phyloP scores from a whole-genome alignment of 2,113 vertebrate genomes.

The Ictalurus furcatus region DNA sequence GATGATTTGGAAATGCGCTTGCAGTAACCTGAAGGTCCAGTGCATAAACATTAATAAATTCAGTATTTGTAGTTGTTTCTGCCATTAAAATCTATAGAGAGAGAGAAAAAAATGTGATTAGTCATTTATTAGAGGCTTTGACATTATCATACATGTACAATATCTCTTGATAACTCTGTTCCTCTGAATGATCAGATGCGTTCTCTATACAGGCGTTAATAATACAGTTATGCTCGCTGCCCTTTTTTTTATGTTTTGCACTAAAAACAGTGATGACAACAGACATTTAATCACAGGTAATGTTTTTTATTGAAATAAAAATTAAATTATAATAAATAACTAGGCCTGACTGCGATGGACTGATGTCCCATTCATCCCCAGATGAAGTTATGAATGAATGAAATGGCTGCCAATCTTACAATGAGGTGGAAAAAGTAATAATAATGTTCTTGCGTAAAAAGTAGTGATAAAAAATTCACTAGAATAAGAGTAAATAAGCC shows the following conservation, averaged over 20 bases:
- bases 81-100: background rate
- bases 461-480: background rate
- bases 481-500: background rate
- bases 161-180: background rate
- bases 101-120: too few species aligned
- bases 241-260: background rate
- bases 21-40: background rate
- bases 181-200: background rate
- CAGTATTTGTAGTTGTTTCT: background rate
- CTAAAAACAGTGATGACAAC: background rate
- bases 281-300: background rate
- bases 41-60: background rate
- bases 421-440: background rate
- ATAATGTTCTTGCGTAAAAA: background rate
- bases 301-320: background rate
- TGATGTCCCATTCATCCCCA: background rate
- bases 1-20: conserved; percentile 24
- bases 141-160: background rate
- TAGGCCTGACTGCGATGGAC: background rate
- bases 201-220: background rate
- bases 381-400: background rate
- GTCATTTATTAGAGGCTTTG: background rate
- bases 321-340: background rate
- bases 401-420: background rate
- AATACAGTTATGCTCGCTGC: background rate